Evolutionary conservation across 2,797 vertebrate genomes (phyloP).

Genomic region (Echiichthys vipera): DNA sequence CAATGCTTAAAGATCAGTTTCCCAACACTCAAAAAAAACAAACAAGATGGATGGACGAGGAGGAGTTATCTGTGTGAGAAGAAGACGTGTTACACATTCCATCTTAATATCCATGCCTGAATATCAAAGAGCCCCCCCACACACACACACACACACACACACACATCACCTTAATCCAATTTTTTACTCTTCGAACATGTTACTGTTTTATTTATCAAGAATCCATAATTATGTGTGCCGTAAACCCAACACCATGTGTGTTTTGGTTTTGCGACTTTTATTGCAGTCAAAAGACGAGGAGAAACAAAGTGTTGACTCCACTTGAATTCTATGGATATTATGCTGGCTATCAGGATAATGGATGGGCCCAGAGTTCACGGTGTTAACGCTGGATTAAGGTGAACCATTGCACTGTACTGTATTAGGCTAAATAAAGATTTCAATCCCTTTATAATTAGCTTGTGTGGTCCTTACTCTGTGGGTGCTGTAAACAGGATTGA

Average conservation of each 20-base stretch:
- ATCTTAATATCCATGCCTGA: slow-evolving; percentile 24
- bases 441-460: slow-evolving; percentile 85
- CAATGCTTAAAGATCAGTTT: slow-evolving; percentile 85
- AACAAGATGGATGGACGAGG: not conserved
- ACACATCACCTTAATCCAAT: slow-evolving; percentile 22
- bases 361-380: slow-evolving; percentile 54
- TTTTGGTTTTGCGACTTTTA: slow-evolving; percentile 28
- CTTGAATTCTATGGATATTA: slow-evolving; percentile 5
- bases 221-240: slow-evolving; percentile 51
- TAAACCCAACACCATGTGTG: slow-evolving; percentile 32
- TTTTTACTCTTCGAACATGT: slow-evolving; percentile 38
- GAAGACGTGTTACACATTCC: slow-evolving; percentile 67
- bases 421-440: slow-evolving; percentile 87
- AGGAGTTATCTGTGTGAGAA: not conserved
- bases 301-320: slow-evolving; percentile 6
- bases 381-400: slow-evolving; percentile 80
- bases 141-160: too few species aligned
- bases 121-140: slow-evolving; percentile 25
- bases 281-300: slow-evolving; percentile 14
- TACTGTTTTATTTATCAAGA: slow-evolving; percentile 73
- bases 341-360: slow-evolving; percentile 25
- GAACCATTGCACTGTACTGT: slow-evolving; percentile 77
- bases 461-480: slow-evolving; percentile 69
- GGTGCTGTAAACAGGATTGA: slow-evolving; percentile 64
- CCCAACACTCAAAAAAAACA: not conserved